These are phyloP conservation scores for Acrobasis suavella DNA, from an alignment of 2,888 invertebrate genomes.

Conservation along the genomic window DNA sequence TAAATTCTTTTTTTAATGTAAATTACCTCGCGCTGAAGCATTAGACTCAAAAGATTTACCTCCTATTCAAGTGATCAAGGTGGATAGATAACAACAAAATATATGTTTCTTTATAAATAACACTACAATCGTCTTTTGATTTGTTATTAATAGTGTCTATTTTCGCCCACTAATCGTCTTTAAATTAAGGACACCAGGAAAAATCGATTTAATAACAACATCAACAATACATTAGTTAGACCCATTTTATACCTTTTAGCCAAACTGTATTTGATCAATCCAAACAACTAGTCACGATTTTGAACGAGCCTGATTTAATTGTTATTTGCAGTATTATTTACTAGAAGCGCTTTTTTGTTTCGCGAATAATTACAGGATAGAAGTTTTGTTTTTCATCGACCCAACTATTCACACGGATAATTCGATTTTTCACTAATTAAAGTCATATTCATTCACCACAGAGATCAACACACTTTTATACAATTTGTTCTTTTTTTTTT, in stretches of 20 bases:
- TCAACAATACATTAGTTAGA: neutral
- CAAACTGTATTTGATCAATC: neutral
- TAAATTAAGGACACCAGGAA: neutral
- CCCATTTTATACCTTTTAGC: neutral
- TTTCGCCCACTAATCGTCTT: neutral
- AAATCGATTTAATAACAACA: neutral
- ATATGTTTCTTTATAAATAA: no score
- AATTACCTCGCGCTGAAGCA: no score
- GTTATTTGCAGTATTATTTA: slow-evolving; percentile 11
- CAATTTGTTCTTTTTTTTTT: no score
- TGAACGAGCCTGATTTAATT: neutral
- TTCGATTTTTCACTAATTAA: neutral
- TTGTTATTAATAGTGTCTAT: neutral
- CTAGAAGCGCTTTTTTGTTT: neutral
- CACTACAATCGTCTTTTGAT: neutral
- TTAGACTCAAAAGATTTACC: no score
- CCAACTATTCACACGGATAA: neutral
- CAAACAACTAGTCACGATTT: slow-evolving; percentile 4
- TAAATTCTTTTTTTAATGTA: no score
- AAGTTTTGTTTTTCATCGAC: neutral
- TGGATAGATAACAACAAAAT: no score
- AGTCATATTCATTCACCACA: neutral
- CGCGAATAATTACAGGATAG: neutral
- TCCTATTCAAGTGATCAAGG: no score
- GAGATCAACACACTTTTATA: neutral